These are phyloP conservation scores for Odontamblyopus rebecca DNA, from an alignment of 2,797 vertebrate genomes.

Conservation along the genomic window DNA sequence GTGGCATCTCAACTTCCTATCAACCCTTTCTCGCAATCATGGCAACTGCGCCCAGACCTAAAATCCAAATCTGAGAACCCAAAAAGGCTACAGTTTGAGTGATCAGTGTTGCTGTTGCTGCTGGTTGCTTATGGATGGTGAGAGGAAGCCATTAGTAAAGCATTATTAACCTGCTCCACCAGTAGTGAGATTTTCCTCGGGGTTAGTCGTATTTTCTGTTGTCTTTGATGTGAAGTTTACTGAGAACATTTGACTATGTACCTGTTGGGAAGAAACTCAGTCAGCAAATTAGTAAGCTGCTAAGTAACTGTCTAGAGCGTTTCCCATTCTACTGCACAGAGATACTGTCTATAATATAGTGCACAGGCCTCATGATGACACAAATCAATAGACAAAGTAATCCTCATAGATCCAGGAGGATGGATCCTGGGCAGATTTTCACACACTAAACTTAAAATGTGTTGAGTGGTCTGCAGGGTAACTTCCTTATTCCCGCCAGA, in stretches of 20 bases:
- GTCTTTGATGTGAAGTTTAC: constrained; percentile 60
- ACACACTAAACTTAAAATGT: constrained; percentile 73
- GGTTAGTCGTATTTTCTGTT: constrained; percentile 22
- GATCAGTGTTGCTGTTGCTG: too few relatives aligned
- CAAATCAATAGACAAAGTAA: constrained; percentile 80
- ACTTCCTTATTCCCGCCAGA: constrained; percentile 72
- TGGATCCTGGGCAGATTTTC: constrained; percentile 75
- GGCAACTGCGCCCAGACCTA: too few relatives aligned
- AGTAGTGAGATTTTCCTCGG: constrained; percentile 9
- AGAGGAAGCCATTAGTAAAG: constrained; percentile 1
- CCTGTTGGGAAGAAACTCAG: constrained; percentile 60
- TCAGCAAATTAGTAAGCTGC: constrained; percentile 62
- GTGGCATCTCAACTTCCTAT: too few relatives aligned
- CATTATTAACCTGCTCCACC: constrained; percentile 16
- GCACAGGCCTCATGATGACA: constrained; percentile 71
- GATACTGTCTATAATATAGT: constrained; percentile 75
- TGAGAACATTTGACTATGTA: constrained; percentile 56
- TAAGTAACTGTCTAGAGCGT: constrained; percentile 61
- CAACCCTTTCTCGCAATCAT: too few relatives aligned
- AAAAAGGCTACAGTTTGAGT: too few relatives aligned
- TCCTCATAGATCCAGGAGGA: constrained; percentile 73
- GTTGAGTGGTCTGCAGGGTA: constrained; percentile 69
- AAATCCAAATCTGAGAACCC: too few relatives aligned
- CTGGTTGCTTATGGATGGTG: too few relatives aligned
- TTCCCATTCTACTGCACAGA: constrained; percentile 61